phyloP scores from a whole-genome alignment of 92 coral and sea anemone species.

The Palythoa grandis region DNA sequence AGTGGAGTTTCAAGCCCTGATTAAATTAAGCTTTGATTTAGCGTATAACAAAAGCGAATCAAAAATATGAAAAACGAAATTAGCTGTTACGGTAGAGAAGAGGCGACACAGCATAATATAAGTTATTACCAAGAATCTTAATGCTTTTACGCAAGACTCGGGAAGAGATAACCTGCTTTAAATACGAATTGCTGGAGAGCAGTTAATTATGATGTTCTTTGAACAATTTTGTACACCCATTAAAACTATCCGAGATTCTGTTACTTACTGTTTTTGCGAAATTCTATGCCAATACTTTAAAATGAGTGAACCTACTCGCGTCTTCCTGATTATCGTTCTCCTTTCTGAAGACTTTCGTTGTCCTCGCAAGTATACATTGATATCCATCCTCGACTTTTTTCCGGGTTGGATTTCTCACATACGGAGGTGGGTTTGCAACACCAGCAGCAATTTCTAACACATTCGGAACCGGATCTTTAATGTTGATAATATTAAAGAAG shows the following conservation, averaged over 20 bases:
- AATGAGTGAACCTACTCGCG: not conserved
- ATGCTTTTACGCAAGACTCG: not conserved
- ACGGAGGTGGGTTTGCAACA: conserved; percentile 10
- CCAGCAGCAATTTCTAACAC: conserved; percentile 11
- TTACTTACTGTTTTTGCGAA: no score
- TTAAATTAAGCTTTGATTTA: no score
- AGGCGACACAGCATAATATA: no score
- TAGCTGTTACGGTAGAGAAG: no score
- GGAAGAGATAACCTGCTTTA: not conserved
- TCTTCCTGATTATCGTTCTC: not conserved
- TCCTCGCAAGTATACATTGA: not conserved
- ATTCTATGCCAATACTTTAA: no score
- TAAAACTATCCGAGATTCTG: no score
- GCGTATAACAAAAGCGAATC: no score
- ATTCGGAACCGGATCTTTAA: conserved; percentile 16
- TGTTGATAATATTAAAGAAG: conserved; percentile 14
- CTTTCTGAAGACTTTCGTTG: not conserved
- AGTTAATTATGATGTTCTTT: no score
- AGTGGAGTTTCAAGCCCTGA: no score
- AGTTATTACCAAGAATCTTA: no score
- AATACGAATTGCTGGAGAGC: not conserved
- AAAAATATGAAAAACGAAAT: no score
- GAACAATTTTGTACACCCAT: no score
- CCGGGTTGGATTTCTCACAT: not conserved
- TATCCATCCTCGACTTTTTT: not conserved